Evolutionary conservation across 2,797 vertebrate genomes (phyloP).

Genomic region (Onychomys torridus): DNA sequence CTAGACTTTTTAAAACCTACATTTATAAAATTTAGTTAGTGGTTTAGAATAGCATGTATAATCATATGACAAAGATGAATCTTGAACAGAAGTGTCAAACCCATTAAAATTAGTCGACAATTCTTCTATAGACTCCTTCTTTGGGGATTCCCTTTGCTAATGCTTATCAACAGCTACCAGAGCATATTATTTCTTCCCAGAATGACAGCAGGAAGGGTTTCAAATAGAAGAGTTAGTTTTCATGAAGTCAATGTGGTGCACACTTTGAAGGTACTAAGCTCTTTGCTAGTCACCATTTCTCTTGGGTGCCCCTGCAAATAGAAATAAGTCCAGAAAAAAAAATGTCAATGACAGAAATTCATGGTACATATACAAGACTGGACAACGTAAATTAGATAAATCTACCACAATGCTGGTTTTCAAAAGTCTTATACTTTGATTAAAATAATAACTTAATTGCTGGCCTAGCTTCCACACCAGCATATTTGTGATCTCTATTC

Average conservation of each 20-base stretch:
- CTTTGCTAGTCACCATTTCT: not conserved
- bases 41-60: not conserved
- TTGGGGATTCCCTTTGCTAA: not conserved
- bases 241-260: not conserved
- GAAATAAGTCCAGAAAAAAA: not conserved
- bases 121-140: not conserved
- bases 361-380: not conserved
- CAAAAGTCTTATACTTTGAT: not conserved
- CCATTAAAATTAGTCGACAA: not conserved
- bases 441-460: not conserved
- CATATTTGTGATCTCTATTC: not conserved
- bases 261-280: not conserved
- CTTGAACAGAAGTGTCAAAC: slow-evolving; percentile 2
- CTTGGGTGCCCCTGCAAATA: not conserved
- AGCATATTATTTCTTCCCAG: not conserved
- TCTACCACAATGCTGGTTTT: not conserved
- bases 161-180: not conserved
- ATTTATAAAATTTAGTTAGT: not conserved
- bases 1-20: not conserved
- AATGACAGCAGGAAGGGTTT: not conserved
- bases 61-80: slow-evolving; percentile 1
- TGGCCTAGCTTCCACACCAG: not conserved
- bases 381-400: not conserved
- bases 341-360: not conserved
- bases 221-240: not conserved